A percentile compares a stretch with the other conserved stretches of the same genome.
Conservation (phyloP, 2,113 vertebrate genomes). For the Dicrurus megarhynchus region DNA sequence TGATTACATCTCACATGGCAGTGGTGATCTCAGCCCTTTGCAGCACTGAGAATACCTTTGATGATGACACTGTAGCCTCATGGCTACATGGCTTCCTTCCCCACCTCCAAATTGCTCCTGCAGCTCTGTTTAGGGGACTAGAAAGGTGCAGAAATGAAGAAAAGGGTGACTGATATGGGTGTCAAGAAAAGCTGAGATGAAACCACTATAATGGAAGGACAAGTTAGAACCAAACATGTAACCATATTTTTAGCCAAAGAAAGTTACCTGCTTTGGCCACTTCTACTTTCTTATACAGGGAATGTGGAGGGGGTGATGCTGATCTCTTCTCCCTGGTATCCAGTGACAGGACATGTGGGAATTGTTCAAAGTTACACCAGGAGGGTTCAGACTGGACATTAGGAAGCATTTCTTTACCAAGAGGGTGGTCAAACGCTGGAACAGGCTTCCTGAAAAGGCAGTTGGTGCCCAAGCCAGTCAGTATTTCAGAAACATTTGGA, state of each 20-base stretch:
- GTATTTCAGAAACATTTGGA: background rate
- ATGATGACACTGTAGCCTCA: background rate
- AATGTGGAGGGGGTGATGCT: background rate
- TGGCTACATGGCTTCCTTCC: background rate
- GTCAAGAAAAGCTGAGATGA: background rate
- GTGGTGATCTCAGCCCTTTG: background rate
- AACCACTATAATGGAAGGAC: background rate
- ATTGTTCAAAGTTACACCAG: background rate
- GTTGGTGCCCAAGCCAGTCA: background rate
- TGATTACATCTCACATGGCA: background rate
- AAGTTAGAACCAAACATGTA: background rate
- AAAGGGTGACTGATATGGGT: background rate
- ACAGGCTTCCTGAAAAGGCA: background rate
- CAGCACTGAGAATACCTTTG: background rate
- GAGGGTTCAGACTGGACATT: background rate
- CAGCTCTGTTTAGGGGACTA: background rate
- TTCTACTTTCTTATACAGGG: background rate
- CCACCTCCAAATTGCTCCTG: background rate
- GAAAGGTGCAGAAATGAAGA: background rate
- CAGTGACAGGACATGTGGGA: background rate
- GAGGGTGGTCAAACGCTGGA: background rate
- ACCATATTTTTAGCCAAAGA: background rate
- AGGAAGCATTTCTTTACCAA: background rate
- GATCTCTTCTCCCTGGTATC: background rate
- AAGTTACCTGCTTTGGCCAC: background rate